Percentiles rank a stretch among this genome's conserved stretches.
Evolutionary conservation across 2,113 vertebrate species (phyloP).

Genomic region (Stegostoma tigrinum): DNA sequence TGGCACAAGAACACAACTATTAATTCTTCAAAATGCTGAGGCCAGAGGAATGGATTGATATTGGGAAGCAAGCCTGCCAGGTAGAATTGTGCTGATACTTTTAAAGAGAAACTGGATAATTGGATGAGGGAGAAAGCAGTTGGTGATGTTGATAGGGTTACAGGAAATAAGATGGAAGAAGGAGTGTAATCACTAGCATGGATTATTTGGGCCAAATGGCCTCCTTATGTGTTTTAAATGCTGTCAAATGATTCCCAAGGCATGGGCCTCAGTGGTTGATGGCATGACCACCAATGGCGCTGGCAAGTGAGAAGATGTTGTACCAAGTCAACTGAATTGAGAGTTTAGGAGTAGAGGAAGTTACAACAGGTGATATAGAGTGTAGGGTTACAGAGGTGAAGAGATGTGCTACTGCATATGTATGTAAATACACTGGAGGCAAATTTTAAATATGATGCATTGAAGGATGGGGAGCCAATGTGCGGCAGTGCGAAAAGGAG

Average conservation of each 20-base stretch:
- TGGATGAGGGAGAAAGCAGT: background rate
- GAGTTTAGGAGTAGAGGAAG: background rate
- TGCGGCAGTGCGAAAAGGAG: background rate
- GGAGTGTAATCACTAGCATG: background rate
- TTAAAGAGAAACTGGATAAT: background rate
- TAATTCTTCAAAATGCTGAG: background rate
- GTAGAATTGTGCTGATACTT: background rate
- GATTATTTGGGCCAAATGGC: background rate
- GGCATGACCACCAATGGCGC: background rate
- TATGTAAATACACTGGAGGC: background rate
- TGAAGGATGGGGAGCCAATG: background rate
- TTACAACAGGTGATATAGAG: background rate
- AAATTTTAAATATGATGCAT: background rate
- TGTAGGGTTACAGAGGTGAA: background rate
- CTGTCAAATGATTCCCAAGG: background rate
- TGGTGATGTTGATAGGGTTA: background rate
- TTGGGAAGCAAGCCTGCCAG: background rate
- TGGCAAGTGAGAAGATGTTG: background rate
- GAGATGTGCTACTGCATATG: background rate
- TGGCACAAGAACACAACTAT: background rate
- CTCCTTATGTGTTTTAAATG: background rate
- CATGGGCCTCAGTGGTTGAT: background rate
- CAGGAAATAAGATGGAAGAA: background rate
- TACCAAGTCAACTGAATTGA: background rate
- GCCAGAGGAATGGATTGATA: background rate